These are phyloP conservation scores for Epirrita christyi DNA, from an alignment of 2,888 invertebrate genomes.

Conservation along the genomic window DNA sequence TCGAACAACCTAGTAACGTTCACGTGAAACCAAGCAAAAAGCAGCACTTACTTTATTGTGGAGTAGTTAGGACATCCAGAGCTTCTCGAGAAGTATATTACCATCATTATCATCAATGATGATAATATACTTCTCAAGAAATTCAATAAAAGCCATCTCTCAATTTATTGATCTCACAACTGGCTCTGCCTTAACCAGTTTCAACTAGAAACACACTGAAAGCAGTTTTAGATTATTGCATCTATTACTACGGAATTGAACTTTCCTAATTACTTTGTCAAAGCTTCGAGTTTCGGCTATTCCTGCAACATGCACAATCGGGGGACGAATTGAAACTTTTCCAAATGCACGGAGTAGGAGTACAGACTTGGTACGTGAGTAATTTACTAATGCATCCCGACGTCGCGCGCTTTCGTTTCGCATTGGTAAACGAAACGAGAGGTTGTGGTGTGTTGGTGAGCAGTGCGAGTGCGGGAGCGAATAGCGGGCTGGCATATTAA, in stretches of 20 bases:
- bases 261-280: background rate
- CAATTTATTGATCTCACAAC: too few species aligned
- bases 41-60: too few species aligned
- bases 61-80: too few species aligned
- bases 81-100: too few species aligned
- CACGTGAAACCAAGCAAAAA: too few species aligned
- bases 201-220: background rate
- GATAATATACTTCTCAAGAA: too few species aligned
- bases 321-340: conserved; percentile 75
- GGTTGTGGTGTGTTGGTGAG: conserved; percentile 15
- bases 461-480: conserved; percentile 34
- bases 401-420: conserved; percentile 63
- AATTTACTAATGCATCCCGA: conserved; percentile 80
- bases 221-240: background rate
- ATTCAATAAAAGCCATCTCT: background rate
- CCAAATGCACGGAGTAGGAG: conserved; percentile 59
- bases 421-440: conserved; percentile 60
- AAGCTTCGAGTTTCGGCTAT: background rate
- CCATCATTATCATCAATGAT: too few species aligned
- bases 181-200: background rate
- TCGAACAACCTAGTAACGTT: too few species aligned
- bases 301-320: conserved; percentile 58
- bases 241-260: background rate
- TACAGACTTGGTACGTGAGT: conserved; percentile 74
- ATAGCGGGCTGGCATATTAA: conserved; percentile 5